Conservation (phyloP, 1,140 invertebrate species). For the Hermetia illucens region DNA sequence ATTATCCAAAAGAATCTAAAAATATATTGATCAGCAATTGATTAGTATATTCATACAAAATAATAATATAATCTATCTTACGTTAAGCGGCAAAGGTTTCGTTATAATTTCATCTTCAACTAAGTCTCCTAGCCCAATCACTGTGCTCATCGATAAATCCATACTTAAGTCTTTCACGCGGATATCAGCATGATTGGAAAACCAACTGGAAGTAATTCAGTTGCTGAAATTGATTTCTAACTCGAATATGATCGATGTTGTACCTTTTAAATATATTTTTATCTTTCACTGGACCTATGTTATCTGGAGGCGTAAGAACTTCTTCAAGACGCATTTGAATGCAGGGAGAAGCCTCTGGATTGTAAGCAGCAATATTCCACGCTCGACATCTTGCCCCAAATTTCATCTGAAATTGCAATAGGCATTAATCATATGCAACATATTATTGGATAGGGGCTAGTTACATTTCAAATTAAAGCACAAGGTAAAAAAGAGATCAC, state of each 20-base stretch:
- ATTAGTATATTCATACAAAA: constrained; percentile 1
- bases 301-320: constrained; percentile 26
- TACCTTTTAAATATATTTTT: no score
- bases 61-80: constrained; percentile 24
- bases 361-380: constrained; percentile 47
- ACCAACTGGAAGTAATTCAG: constrained; percentile 26
- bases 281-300: constrained; percentile 17
- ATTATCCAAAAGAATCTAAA: constrained; percentile 52
- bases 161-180: constrained; percentile 51
- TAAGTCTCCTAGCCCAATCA: constrained; percentile 63
- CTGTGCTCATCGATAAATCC: constrained; percentile 63
- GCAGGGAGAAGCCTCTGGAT: constrained; percentile 36
- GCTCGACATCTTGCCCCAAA: constrained; percentile 54
- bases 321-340: constrained; percentile 48
- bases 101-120: constrained; percentile 73
- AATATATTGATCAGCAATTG: constrained; percentile 12
- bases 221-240: constrained; percentile 12
- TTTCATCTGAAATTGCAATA: constrained; percentile 49
- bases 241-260: not conserved
- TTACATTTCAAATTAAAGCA: no score
- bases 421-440: no score
- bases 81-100: constrained; percentile 62
- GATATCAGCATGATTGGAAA: constrained; percentile 41
- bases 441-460: no score
- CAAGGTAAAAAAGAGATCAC: no score